These are phyloP conservation scores for Lonchura striata DNA, from an alignment of 2,113 vertebrate species.

Conservation along the genomic window DNA sequence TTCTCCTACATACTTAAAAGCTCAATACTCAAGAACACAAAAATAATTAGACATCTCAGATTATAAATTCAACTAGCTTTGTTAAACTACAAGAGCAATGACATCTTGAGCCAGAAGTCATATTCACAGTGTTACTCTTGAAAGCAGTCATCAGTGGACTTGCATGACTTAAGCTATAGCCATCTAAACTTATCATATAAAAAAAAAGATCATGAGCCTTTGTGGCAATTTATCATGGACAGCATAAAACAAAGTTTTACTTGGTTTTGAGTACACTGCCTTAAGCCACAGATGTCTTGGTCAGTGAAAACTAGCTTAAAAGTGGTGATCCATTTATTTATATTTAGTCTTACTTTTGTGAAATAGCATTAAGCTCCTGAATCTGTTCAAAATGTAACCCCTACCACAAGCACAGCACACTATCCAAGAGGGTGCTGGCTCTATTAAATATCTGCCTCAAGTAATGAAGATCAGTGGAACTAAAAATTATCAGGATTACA, in stretches of 20 bases:
- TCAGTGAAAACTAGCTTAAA: not conserved
- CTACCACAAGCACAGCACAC: not conserved
- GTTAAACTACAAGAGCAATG: not conserved
- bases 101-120: not conserved
- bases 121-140: not conserved
- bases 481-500: not conserved
- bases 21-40: not conserved
- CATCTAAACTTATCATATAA: not conserved
- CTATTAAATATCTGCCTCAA: not conserved
- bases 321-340: not conserved
- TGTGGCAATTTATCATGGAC: not conserved
- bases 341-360: not conserved
- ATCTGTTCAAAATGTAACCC: not conserved
- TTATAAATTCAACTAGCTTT: not conserved
- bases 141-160: not conserved
- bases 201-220: not conserved
- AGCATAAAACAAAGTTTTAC: not conserved
- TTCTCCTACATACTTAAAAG: not conserved
- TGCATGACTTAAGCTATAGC: not conserved
- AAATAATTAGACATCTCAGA: not conserved
- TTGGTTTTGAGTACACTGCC: not conserved
- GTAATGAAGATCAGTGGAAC: not conserved
- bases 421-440: not conserved
- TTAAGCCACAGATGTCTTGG: not conserved
- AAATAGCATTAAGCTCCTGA: not conserved